Conservation (phyloP, 30 jellyfish, hydroid and myxozoan species). For the Aurelia sp. region DNA sequence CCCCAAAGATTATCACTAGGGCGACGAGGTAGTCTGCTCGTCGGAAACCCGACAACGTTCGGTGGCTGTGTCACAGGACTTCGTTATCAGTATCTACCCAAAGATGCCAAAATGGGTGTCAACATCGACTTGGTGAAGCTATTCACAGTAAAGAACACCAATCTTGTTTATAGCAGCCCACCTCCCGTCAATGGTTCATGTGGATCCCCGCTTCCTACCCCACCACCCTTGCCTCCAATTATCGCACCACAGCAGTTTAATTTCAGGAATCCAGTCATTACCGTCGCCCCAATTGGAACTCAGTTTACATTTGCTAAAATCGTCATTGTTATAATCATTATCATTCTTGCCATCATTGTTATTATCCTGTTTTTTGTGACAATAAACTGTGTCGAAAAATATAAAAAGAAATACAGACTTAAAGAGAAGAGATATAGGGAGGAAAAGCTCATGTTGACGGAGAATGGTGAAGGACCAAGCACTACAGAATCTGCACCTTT, state of each 20-base stretch:
- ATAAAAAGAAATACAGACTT: background rate
- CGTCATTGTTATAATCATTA: conserved; percentile 1
- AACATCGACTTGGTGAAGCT: background rate
- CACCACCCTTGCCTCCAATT: conserved; percentile 19
- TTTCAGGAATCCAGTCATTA: background rate
- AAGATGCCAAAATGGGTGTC: background rate
- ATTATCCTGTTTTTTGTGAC: conserved; percentile 13
- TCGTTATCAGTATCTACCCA: conserved; percentile 1
- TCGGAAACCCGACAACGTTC: background rate
- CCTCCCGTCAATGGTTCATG: conserved; percentile 19
- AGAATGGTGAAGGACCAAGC: background rate
- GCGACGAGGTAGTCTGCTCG: conserved; percentile 2
- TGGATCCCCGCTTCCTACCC: background rate
- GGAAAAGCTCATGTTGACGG: no score
- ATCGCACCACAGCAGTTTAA: conserved; percentile 36
- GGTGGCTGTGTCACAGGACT: conserved; percentile 26
- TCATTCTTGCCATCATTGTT: conserved; percentile 18
- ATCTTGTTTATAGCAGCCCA: background rate
- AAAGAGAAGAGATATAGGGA: conserved; percentile 9
- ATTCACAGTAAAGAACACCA: background rate
- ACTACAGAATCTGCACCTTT: background rate
- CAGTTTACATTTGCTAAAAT: conserved; percentile 6
- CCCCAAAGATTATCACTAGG: background rate
- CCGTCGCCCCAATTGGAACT: conserved; percentile 20
- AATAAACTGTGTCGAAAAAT: background rate